Base-by-base conservation (phyloP, 1,140 invertebrate species). In the Metopolophium dirhodum region DNA sequence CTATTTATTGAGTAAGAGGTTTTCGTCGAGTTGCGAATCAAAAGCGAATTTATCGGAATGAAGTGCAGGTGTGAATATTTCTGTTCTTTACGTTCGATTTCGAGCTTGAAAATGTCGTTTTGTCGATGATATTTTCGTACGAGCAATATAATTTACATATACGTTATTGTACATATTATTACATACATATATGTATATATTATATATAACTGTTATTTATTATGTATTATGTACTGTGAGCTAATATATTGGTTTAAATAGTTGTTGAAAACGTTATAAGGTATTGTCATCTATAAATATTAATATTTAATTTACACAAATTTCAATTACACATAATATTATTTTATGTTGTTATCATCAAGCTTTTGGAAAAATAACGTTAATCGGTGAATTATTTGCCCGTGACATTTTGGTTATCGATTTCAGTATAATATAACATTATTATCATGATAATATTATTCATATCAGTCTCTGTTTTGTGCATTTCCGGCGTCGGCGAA, bases 211-310 rank as follows among this genome's bases (percentile, higher is more conserved):
- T 51, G 49, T 51, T 54, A 54, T 54, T 22, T 77, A 77, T 77
- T n/a, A n/a, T n/a, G 61, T 77, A 77, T 77, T n/a, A n/a, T 77
- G 30, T n/a, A 77, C 18, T 18, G 61, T 77, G 61, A 77, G 61
- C 61, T 77, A 77, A 77, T 77, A 35, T 77, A 35, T 77, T 77
- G 61, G 61, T 77, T 77, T n/a, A 77, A 77, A n/a, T 77, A 77
- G 30, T 77, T n/a, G 61, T 77, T 77, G n/a, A 77, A 77, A 77
- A 77, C 14, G 14, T 77, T 77, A 77, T 77, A n/a, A n/a, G 61
- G 61, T 77, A 77, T 77, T 77, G 61, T 77, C 61, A n/a, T 77
- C 61, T 77, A 77, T n/a, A 77, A 35, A 8, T n/a, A n/a, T 35
- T n/a, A 77, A 77, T 77, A 14, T 77, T 77, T n/a, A 68, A 68